Evolutionary conservation across 2,888 invertebrate species (phyloP).

Genomic region (Eilema caniola): DNA sequence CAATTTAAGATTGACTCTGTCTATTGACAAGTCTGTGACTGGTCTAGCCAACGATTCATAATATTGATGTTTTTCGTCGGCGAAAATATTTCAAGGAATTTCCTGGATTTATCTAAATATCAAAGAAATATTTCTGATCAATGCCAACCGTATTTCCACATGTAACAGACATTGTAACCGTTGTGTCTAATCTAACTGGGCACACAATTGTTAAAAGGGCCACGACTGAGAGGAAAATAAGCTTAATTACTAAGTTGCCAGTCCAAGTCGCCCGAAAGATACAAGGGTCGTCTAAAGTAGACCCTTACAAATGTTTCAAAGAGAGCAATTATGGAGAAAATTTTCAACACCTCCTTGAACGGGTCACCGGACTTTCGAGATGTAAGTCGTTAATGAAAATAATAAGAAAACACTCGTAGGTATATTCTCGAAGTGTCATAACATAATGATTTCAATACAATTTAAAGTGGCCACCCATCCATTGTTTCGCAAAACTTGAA

Average conservation of each 20-base stretch:
- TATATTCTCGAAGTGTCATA: background rate
- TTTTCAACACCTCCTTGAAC: conserved; percentile 71
- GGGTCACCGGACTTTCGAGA: conserved; percentile 56
- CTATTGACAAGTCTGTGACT: conserved; percentile 58
- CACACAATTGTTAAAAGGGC: conserved; percentile 71
- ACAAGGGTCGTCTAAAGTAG: conserved; percentile 70
- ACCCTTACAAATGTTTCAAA: conserved; percentile 78
- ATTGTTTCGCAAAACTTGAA: conserved; percentile 35
- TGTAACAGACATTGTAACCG: conserved; percentile 14
- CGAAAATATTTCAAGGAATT: conserved; percentile 28
- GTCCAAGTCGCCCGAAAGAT: conserved; percentile 73
- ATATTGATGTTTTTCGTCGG: conserved; percentile 56
- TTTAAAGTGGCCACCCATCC: conserved; percentile 29
- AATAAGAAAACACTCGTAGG: conserved; percentile 1
- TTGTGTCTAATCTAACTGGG: conserved; percentile 52
- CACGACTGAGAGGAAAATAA: conserved; percentile 79
- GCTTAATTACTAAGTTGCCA: conserved; percentile 82
- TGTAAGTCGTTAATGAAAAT: background rate
- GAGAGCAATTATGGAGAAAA: conserved; percentile 79
- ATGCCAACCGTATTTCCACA: conserved; percentile 15
- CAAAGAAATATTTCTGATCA: conserved; percentile 22
- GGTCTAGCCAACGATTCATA: conserved; percentile 66
- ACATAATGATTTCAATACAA: conserved; percentile 1
- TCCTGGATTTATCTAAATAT: conserved; percentile 23
- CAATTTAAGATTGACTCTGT: conserved; percentile 67